Conservation (phyloP, 2,888 invertebrate species). For the Heliconius erato region DNA sequence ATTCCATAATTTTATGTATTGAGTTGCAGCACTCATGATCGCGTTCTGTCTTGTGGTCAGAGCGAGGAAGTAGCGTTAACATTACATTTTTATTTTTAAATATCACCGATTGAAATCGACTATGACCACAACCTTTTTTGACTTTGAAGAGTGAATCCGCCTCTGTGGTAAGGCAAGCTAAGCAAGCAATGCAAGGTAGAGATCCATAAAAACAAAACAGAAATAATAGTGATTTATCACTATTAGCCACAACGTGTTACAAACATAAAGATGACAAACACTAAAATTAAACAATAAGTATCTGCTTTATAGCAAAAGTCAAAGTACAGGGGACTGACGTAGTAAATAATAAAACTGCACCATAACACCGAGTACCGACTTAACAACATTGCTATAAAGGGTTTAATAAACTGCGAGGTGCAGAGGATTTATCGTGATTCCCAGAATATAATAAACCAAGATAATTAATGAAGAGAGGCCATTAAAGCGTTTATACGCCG, state of each 20-base stretch:
- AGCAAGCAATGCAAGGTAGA: no score
- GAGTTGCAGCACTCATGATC: background rate
- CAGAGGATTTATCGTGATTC: constrained; percentile 30
- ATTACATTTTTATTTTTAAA: background rate
- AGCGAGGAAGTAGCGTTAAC: background rate
- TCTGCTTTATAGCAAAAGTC: background rate
- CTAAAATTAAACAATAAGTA: constrained; percentile 3
- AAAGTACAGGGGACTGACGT: background rate
- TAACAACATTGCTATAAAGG: constrained; percentile 33
- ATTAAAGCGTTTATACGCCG: constrained; percentile 22
- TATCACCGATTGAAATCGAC: background rate
- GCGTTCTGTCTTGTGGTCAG: background rate
- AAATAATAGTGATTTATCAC: background rate
- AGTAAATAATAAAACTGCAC: constrained; percentile 8
- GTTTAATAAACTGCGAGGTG: constrained; percentile 31
- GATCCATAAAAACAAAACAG: background rate
- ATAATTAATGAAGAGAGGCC: constrained; percentile 27
- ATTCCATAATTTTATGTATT: no score
- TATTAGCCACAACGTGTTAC: background rate
- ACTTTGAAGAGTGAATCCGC: no score
- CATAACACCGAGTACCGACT: constrained; percentile 15
- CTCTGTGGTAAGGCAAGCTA: no score
- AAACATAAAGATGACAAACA: constrained; percentile 9
- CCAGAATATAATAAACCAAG: constrained; percentile 31
- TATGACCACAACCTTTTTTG: background rate